Conservation (phyloP, 1,140 invertebrate genomes). For the Thaumetopoea pityocampa region DNA sequence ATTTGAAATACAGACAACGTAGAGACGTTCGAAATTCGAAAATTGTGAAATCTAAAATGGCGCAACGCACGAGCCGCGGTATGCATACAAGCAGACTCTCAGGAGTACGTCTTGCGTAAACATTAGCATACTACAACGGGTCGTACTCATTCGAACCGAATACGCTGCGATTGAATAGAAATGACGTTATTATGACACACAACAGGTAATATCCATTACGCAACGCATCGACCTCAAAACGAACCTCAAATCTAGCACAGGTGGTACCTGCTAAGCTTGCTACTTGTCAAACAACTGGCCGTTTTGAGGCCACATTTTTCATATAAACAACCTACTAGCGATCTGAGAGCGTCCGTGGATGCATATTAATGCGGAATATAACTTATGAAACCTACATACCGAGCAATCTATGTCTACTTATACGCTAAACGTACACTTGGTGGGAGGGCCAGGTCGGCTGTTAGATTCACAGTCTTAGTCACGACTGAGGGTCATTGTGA, state of each 20-base stretch:
- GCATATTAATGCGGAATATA: constrained; percentile 23
- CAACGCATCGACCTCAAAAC: constrained; percentile 20
- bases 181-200: constrained; percentile 9
- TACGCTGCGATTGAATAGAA: constrained; percentile 4
- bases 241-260: constrained; percentile 12
- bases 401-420: constrained; percentile 23
- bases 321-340: constrained; percentile 32
- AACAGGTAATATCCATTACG: constrained; percentile 16
- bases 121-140: constrained; percentile 23
- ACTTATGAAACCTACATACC: constrained; percentile 31
- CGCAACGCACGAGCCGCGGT: constrained; percentile 4
- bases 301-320: constrained; percentile 44
- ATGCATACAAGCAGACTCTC: constrained; percentile 15
- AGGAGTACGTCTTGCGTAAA: constrained; percentile 27
- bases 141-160: constrained; percentile 1
- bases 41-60: constrained; percentile 12
- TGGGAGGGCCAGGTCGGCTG: constrained; percentile 31
- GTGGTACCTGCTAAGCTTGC: constrained; percentile 2
- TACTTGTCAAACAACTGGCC: constrained; percentile 3
- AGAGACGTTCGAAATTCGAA: not conserved
- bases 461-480: constrained; percentile 30
- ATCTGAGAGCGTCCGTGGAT: constrained; percentile 28
- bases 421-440: constrained; percentile 25
- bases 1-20: constrained; percentile 1
- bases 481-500: constrained; percentile 37